Base-by-base conservation (phyloP, 2,888 invertebrate genomes). In the Synergus gifuensis region DNA sequence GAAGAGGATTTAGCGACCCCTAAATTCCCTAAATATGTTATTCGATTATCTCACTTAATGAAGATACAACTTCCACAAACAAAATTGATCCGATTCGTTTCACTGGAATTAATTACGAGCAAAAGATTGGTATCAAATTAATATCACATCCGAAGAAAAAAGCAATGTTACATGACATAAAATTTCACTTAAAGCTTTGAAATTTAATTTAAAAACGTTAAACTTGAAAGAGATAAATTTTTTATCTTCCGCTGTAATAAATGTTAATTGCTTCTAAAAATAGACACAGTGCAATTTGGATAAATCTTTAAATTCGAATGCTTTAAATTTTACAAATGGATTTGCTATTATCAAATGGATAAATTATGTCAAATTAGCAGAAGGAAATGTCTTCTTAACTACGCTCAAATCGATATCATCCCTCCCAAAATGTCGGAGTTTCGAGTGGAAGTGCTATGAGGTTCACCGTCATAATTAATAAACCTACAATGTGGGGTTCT, bases 401-500 rank as follows among this genome's bases (percentile, higher is more conserved):
- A 76, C 69, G 62, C 67, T 76, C 64, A 77, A 82, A 85, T 86
- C 86, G 79, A 86, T 85, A 83, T 64, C 58, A 63, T 80, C 79
- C 63, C 63, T 79, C 36, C 46, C 44, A 64, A 76, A 42, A 78
- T 67, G 67, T 44, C 44, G 42, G 67, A 42, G 67, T 67, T 44
- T 44, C 18, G 22, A 67, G 67, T 67, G 67, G 18, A 67, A 67
- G 67, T 83, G 82, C 69, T 79, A 49, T 77, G 78, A 84, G 85
- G 85, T 83, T 85, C 84, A 82, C 83, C 79, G 79, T 82, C 82
- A 87, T 87, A 86, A 88, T 87, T 88, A 87, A 88, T 87, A 88
- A 86, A 87, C 84, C 86, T 85, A 82, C 80, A 58, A 73, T 44
- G 64, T 63, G 77, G 80, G 83, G 83, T 49, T 46, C 77, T 66